These are phyloP conservation scores for Xyrauchen texanus DNA, from an alignment of 2,113 vertebrate species.

Conservation along the genomic window DNA sequence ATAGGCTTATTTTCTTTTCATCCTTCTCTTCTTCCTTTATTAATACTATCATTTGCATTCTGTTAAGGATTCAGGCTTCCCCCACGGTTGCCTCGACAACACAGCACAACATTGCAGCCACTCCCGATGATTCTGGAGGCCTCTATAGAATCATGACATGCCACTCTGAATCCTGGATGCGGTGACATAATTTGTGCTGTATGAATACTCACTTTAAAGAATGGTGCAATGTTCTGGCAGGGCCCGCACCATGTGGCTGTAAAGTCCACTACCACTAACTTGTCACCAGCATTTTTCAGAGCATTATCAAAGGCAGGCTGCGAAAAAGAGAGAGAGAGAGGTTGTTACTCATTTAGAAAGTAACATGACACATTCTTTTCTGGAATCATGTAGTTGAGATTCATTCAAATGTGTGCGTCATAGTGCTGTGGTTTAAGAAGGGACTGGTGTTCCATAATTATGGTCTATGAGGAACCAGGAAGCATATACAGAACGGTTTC, in stretches of 20 bases:
- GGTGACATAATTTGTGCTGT: too few relatives aligned
- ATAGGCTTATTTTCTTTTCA: too few relatives aligned
- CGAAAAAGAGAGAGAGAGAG: neutral
- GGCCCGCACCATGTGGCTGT: conserved; percentile 90
- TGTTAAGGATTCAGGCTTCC: neutral
- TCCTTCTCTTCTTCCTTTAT: too few relatives aligned
- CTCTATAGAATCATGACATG: conserved; percentile 29
- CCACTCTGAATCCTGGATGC: neutral
- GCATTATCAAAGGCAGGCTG: conserved; percentile 71
- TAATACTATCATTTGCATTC: too few relatives aligned
- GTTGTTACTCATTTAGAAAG: neutral
- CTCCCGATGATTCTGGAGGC: neutral
- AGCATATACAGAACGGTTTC: too few relatives aligned
- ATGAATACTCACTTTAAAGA: conserved; percentile 75
- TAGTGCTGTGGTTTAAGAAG: neutral
- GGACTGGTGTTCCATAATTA: too few relatives aligned
- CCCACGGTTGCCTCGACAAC: conserved; percentile 38
- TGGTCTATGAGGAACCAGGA: too few relatives aligned
- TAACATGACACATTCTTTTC: too few relatives aligned
- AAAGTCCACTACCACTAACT: conserved; percentile 89
- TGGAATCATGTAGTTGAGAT: too few relatives aligned
- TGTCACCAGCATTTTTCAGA: conserved; percentile 71
- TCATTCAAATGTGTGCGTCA: neutral
- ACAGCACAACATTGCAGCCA: conserved; percentile 27
- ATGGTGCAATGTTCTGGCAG: conserved; percentile 81